Percentiles rank a stretch among this genome's conserved stretches.
phyloP scores from a whole-genome alignment of 2,797 vertebrate species.

The Babyrousa celebensis region DNA sequence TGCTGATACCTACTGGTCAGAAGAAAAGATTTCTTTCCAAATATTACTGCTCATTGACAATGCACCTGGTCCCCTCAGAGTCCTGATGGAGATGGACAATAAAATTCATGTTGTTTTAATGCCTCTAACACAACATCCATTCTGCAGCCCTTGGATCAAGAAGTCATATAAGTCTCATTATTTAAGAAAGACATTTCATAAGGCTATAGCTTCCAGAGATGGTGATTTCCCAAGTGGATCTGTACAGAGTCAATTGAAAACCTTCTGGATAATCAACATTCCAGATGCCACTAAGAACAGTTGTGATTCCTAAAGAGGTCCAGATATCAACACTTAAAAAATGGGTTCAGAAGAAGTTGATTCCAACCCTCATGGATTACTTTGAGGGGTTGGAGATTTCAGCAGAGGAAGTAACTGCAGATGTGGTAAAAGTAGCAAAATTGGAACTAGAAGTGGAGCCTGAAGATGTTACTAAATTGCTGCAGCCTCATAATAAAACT shows the following conservation, averaged over 20 bases:
- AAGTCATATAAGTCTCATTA: background rate
- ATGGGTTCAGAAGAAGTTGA: background rate
- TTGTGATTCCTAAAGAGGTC: background rate
- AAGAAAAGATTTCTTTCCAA: background rate
- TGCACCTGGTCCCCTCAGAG: background rate
- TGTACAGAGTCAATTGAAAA: background rate
- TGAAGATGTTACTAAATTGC: background rate
- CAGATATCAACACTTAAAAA: background rate
- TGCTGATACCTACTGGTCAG: background rate
- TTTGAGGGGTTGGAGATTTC: background rate
- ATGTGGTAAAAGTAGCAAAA: background rate
- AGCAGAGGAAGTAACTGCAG: background rate
- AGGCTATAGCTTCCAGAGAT: background rate
- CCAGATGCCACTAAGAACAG: background rate
- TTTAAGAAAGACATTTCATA: background rate
- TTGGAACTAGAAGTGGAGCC: background rate
- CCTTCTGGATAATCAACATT: background rate
- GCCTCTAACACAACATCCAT: background rate
- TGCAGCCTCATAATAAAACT: background rate
- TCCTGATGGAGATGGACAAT: background rate
- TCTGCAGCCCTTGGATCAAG: background rate
- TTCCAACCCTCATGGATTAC: background rate
- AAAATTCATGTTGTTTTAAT: background rate
- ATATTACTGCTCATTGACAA: background rate
- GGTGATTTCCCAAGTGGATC: background rate